These are phyloP conservation scores for Amblyjoppa fuscipennis DNA, from an alignment of 2,888 invertebrate genomes.

Conservation along the genomic window DNA sequence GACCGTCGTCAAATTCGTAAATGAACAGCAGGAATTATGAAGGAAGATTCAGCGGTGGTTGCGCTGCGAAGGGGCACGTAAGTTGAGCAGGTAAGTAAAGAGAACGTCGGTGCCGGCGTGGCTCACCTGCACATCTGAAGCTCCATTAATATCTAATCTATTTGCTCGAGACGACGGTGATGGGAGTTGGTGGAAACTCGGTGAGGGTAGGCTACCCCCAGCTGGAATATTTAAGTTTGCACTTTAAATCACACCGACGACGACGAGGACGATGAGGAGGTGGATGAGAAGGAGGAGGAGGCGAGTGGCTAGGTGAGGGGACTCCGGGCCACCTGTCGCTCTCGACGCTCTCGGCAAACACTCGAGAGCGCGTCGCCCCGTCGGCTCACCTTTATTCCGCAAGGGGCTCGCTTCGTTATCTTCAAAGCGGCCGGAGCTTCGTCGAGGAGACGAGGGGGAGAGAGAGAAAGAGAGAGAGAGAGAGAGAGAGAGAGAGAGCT, in stretches of 20 bases:
- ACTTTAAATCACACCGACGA: conserved; percentile 78
- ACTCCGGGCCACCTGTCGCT: conserved; percentile 78
- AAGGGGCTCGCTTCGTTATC: conserved; percentile 79
- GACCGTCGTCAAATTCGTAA: conserved; percentile 37
- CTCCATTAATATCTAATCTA: conserved; percentile 82
- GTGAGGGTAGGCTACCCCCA: conserved; percentile 59
- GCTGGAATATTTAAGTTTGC: conserved; percentile 81
- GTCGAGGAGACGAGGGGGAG: conserved; percentile 65
- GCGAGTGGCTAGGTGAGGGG: conserved; percentile 53
- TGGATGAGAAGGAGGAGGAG: conserved; percentile 29
- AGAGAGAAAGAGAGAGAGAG: conserved; percentile 45
- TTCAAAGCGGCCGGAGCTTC: conserved; percentile 76
- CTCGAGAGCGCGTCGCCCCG: conserved; percentile 65
- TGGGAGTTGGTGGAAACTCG: conserved; percentile 32
- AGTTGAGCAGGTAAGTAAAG: conserved; percentile 65
- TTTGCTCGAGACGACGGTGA: conserved; percentile 74
- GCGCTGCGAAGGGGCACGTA: conserved; percentile 29
- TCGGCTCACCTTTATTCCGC: conserved; percentile 76
- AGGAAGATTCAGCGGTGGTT: conserved; percentile 3
- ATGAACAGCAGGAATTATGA: conserved; percentile 30
- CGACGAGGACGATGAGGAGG: conserved; percentile 1
- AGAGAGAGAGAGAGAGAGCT: conserved; percentile 43
- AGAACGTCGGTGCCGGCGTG: conserved; percentile 48
- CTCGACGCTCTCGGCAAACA: conserved; percentile 72
- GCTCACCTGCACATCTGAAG: conserved; percentile 60